phyloP scores from a whole-genome alignment of 2,113 vertebrate species.

The Willisornis vidua region DNA sequence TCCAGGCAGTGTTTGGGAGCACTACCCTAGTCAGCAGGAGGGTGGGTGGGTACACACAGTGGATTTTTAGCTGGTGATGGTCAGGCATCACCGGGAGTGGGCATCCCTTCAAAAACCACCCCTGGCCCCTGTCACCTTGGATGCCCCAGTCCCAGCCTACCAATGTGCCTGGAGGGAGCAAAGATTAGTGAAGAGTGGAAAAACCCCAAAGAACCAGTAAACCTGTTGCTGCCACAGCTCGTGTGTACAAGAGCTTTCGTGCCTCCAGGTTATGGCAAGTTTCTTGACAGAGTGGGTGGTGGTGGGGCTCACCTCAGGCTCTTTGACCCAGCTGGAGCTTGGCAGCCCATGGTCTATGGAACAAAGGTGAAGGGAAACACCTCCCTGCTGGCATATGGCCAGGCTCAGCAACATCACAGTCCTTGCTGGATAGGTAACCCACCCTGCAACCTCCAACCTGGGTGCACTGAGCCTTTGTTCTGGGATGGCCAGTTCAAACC shows the following conservation, averaged over 20 bases:
- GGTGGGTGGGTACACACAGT: not conserved
- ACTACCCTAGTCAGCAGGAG: not conserved
- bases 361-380: not conserved
- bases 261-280: not conserved
- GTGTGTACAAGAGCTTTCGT: rapidly evolving
- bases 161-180: not conserved
- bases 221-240: rapidly evolving
- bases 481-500: not conserved
- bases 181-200: rapidly evolving
- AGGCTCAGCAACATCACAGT: rapidly evolving
- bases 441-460: rapidly evolving
- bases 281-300: not conserved
- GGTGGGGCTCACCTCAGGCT: not conserved
- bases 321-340: not conserved
- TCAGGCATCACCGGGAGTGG: rapidly evolving
- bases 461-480: not conserved
- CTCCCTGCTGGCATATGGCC: rapidly evolving
- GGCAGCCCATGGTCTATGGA: not conserved
- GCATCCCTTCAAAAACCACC: not conserved
- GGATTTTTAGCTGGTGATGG: not conserved
- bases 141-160: not conserved
- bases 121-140: not conserved
- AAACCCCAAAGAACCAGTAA: not conserved
- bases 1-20: not conserved
- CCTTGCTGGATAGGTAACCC: not conserved